phyloP scores from a whole-genome alignment of 2,113 vertebrate species.

The Cavia aperea region DNA sequence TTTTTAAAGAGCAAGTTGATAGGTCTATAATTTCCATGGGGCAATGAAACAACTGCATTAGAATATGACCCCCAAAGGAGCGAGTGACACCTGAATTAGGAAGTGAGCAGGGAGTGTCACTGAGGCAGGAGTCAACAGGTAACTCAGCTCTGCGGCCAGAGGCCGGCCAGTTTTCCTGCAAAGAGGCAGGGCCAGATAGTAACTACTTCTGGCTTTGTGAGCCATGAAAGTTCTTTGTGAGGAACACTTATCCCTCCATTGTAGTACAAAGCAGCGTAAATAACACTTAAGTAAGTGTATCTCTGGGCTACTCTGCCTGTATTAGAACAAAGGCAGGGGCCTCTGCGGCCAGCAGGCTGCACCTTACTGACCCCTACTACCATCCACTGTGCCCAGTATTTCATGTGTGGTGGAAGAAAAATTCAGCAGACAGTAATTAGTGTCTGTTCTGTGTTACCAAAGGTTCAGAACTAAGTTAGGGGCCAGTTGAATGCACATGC shows the following conservation, averaged over 20 bases:
- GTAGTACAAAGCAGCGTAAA: background rate
- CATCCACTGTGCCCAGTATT: background rate
- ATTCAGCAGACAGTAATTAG: background rate
- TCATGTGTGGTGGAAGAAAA: background rate
- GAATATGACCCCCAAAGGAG: background rate
- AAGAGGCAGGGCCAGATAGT: background rate
- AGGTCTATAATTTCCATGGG: background rate
- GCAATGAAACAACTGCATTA: background rate
- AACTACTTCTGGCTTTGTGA: background rate
- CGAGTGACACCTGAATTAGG: background rate
- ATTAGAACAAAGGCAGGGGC: background rate
- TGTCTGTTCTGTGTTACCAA: background rate
- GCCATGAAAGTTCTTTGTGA: background rate
- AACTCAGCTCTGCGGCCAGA: background rate
- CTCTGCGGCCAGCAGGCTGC: background rate
- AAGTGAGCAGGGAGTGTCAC: background rate
- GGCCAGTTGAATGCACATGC: background rate
- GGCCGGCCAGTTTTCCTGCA: background rate
- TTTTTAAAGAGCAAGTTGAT: background rate
- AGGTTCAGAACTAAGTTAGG: background rate
- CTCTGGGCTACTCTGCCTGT: constrained; percentile 1
- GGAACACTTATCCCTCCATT: background rate
- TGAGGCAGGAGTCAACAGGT: background rate
- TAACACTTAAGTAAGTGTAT: background rate
- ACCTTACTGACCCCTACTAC: background rate